Evolutionary conservation across 2,113 vertebrate species (phyloP).

Genomic region (Pseudolaguvia tuberculata): DNA sequence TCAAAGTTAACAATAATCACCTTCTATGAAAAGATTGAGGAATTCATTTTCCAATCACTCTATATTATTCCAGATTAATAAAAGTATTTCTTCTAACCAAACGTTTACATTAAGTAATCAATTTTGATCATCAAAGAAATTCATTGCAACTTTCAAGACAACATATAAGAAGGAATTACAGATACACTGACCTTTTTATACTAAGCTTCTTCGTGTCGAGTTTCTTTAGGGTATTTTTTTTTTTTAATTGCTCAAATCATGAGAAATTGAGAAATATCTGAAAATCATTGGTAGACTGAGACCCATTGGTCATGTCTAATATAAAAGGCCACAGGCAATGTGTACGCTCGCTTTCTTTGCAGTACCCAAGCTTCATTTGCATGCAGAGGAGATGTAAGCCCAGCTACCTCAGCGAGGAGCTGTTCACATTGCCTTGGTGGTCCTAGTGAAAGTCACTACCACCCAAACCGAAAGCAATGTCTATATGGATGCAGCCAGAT

Average conservation of each 20-base stretch:
- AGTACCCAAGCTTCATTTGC: constrained; percentile 57
- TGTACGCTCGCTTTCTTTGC: constrained; percentile 68
- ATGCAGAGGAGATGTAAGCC: constrained; percentile 61
- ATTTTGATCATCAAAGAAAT: background rate
- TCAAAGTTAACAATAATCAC: too few species aligned
- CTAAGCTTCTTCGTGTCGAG: constrained; percentile 60
- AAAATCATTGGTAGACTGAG: constrained; percentile 57
- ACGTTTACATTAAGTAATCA: background rate
- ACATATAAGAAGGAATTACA: constrained; percentile 41
- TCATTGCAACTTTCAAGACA: background rate
- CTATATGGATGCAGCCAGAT: constrained; percentile 8
- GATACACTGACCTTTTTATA: constrained; percentile 67
- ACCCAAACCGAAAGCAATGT: constrained; percentile 44
- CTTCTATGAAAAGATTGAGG: too few species aligned
- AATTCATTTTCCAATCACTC: too few species aligned
- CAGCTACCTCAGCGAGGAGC: constrained; percentile 69
- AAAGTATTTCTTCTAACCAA: background rate
- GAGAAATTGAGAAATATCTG: constrained; percentile 50
- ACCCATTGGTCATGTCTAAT: constrained; percentile 61
- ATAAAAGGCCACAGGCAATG: constrained; percentile 68
- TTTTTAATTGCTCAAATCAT: constrained; percentile 52
- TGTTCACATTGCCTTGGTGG: constrained; percentile 67
- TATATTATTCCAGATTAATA: background rate
- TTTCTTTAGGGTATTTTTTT: constrained; percentile 51
- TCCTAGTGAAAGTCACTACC: constrained; percentile 37